Evolutionary conservation across 2,888 invertebrate species (phyloP).

Genomic region (Diloba caeruleocephala): DNA sequence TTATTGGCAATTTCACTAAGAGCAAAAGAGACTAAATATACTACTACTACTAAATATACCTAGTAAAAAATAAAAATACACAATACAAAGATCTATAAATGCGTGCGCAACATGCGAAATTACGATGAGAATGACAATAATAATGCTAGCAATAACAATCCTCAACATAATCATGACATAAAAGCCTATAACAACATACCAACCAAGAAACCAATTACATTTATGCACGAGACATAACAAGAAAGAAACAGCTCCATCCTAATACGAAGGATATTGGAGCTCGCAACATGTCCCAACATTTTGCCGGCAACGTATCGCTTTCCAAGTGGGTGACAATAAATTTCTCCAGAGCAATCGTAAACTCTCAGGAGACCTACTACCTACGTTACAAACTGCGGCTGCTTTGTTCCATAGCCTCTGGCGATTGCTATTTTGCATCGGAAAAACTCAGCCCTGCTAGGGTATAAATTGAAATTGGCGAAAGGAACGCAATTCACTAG

Average conservation of each 20-base stretch:
- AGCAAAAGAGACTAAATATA: too few relatives aligned
- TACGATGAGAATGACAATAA: too few relatives aligned
- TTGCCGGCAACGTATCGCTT: constrained; percentile 71
- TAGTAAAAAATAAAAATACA: too few relatives aligned
- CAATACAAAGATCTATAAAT: too few relatives aligned
- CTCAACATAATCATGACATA: not conserved
- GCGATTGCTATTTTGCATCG: constrained; percentile 81
- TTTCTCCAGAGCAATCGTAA: constrained; percentile 74
- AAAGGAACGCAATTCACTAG: constrained; percentile 75
- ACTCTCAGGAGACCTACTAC: constrained; percentile 61
- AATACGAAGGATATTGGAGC: constrained; percentile 59
- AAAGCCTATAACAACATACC: constrained; percentile 1
- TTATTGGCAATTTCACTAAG: too few relatives aligned
- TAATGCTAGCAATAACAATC: constrained; percentile 1
- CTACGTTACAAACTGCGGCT: constrained; percentile 51
- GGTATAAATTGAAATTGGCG: constrained; percentile 82
- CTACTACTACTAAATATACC: too few relatives aligned
- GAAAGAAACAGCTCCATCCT: constrained; percentile 47
- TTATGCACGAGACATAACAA: constrained; percentile 21
- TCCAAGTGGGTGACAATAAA: constrained; percentile 77
- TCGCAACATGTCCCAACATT: constrained; percentile 51
- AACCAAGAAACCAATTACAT: constrained; percentile 18
- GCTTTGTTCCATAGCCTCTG: constrained; percentile 54
- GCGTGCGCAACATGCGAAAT: too few relatives aligned
- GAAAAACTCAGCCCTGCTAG: constrained; percentile 74